Conservation (phyloP, 1,140 invertebrate genomes). For the Drosophila murphyi region DNA sequence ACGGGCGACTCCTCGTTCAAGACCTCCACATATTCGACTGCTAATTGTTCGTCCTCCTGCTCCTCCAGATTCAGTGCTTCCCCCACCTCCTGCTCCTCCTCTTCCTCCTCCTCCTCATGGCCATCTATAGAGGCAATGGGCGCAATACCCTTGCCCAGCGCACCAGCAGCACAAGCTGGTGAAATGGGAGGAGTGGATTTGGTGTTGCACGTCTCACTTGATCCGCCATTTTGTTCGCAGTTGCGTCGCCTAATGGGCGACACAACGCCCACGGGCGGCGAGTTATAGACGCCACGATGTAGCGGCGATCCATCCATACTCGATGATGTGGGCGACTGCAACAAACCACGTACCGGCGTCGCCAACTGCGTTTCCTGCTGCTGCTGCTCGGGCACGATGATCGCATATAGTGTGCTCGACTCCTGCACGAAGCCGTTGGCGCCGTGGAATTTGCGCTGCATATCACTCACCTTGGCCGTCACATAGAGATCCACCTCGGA, state of each 20-base stretch:
- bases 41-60: slow-evolving; percentile 59
- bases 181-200: slow-evolving; percentile 76
- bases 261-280: slow-evolving; percentile 78
- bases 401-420: slow-evolving; percentile 81
- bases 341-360: slow-evolving; percentile 35
- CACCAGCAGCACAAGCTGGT: slow-evolving; percentile 48
- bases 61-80: slow-evolving; percentile 9
- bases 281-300: slow-evolving; percentile 60
- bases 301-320: slow-evolving; percentile 65
- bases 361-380: slow-evolving; percentile 41
- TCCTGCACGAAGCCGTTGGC: slow-evolving; percentile 77
- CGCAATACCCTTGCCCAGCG: slow-evolving; percentile 66
- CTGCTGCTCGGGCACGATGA: slow-evolving; percentile 75
- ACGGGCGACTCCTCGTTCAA: slow-evolving; percentile 55
- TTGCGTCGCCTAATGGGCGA: slow-evolving; percentile 74
- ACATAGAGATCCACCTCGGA: slow-evolving; percentile 79
- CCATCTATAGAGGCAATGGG: slow-evolving; percentile 76
- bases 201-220: slow-evolving; percentile 49
- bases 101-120: slow-evolving; percentile 60
- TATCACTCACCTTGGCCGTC: slow-evolving; percentile 72
- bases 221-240: slow-evolving; percentile 51
- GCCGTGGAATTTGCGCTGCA: slow-evolving; percentile 80
- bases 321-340: slow-evolving; percentile 61
- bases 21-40: slow-evolving; percentile 57
- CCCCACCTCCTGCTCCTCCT: slow-evolving; percentile 37